A percentile compares a stretch with the other conserved stretches of the same genome.
Conservation (phyloP, 2,113 vertebrate genomes). For the Garra rufa region DNA sequence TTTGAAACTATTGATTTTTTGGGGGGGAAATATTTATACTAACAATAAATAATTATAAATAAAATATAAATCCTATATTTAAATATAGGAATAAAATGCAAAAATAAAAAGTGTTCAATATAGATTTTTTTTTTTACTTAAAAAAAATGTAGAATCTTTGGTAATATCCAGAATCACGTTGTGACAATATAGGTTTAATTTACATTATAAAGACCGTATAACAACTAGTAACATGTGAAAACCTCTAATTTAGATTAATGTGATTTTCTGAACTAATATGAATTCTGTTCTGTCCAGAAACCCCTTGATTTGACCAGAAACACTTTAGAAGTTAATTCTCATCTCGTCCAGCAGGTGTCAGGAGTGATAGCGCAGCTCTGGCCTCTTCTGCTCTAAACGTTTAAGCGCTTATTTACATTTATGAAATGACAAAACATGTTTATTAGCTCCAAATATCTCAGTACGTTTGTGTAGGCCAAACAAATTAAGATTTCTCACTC, state of each 20-base stretch:
- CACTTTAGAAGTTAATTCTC: neutral
- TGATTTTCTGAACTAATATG: neutral
- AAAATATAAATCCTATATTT: too few species aligned
- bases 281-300: neutral
- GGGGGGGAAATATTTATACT: too few species aligned
- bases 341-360: neutral
- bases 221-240: neutral
- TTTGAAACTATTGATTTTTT: too few species aligned
- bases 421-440: neutral
- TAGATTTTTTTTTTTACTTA: too few species aligned
- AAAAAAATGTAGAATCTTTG: too few species aligned
- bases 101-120: too few species aligned
- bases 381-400: neutral
- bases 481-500: neutral
- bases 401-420: neutral
- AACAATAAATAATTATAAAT: too few species aligned
- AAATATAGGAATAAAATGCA: too few species aligned
- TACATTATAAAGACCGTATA: neutral
- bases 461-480: neutral
- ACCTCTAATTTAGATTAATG: neutral
- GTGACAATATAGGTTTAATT: neutral
- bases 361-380: neutral
- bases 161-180: too few species aligned
- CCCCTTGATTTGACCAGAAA: neutral
- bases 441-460: neutral